A percentile compares a stretch with the other conserved stretches of the same genome.
phyloP scores from a whole-genome alignment of 2,888 invertebrate species.

The Xanthorhoe spadicearia region DNA sequence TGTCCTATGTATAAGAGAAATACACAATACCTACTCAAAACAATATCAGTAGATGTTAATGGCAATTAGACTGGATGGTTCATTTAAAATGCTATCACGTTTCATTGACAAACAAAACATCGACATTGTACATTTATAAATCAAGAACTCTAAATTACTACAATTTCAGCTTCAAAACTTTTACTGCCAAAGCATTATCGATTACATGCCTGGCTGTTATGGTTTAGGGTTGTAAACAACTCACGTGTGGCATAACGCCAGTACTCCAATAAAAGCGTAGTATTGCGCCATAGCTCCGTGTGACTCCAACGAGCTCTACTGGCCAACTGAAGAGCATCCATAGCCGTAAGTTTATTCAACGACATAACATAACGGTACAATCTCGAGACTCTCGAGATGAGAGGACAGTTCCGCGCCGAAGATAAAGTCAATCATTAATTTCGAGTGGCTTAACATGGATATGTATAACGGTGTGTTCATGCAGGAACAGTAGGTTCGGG shows the following conservation, averaged over 20 bases:
- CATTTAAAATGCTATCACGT: neutral
- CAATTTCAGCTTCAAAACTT: neutral
- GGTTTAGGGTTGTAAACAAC: constrained; percentile 56
- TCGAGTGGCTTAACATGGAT: constrained; percentile 40
- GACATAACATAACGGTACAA: constrained; percentile 56
- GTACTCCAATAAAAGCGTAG: constrained; percentile 60
- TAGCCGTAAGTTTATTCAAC: constrained; percentile 29
- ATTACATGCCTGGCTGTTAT: constrained; percentile 33
- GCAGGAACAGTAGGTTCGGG: constrained; percentile 18
- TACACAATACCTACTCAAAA: neutral
- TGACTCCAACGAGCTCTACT: constrained; percentile 52
- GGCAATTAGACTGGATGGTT: neutral
- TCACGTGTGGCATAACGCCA: constrained; percentile 72
- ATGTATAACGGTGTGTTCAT: constrained; percentile 19
- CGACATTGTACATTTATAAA: neutral
- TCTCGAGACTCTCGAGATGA: too few relatives aligned
- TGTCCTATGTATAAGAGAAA: too few relatives aligned
- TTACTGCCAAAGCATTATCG: neutral
- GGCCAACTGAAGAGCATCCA: constrained; percentile 53
- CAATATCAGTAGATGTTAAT: neutral
- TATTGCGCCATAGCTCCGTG: constrained; percentile 60
- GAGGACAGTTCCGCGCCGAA: constrained; percentile 50
- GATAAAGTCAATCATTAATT: constrained; percentile 52
- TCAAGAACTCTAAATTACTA: neutral
- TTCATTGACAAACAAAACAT: neutral